Percentiles rank a stretch among this genome's conserved stretches.
Evolutionary conservation across 2,888 invertebrate species (phyloP).

Genomic region (Agrochola litura): DNA sequence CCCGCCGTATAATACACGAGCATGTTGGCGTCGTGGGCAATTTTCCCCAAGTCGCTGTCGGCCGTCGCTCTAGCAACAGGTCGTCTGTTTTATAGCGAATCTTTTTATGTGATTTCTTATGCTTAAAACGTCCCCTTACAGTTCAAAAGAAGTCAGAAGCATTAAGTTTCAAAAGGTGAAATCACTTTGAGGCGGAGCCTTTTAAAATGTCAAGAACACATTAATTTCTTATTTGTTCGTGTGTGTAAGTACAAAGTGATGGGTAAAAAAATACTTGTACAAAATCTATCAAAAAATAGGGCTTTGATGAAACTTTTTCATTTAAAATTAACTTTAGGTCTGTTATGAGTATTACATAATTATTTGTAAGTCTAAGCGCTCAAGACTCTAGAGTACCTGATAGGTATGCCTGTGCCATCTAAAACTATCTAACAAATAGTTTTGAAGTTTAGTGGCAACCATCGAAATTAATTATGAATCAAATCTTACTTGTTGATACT

Average conservation of each 20-base stretch:
- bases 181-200: slow-evolving; percentile 71
- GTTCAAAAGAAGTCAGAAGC: slow-evolving; percentile 75
- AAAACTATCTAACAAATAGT: slow-evolving; percentile 16
- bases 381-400: neutral
- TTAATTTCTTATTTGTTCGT: slow-evolving; percentile 55
- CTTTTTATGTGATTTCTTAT: slow-evolving; percentile 79
- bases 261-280: slow-evolving; percentile 19
- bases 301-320: neutral
- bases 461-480: slow-evolving; percentile 63
- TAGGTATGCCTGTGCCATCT: slow-evolving; percentile 3
- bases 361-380: neutral
- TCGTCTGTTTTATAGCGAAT: slow-evolving; percentile 75
- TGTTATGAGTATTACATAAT: neutral
- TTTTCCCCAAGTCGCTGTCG: slow-evolving; percentile 70
- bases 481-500: slow-evolving; percentile 55
- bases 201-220: slow-evolving; percentile 68
- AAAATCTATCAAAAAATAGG: slow-evolving; percentile 13
- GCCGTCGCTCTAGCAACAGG: slow-evolving; percentile 84
- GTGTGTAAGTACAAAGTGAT: slow-evolving; percentile 49
- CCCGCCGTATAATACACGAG: slow-evolving; percentile 76
- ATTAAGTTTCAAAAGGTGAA: slow-evolving; percentile 74
- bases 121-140: slow-evolving; percentile 69
- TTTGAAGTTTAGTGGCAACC: slow-evolving; percentile 17
- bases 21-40: slow-evolving; percentile 72
- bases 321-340: neutral